A percentile compares a stretch with the other conserved stretches of the same genome.
Evolutionary conservation across 2,113 vertebrate genomes (phyloP).

Genomic region (Macquaria australasica): DNA sequence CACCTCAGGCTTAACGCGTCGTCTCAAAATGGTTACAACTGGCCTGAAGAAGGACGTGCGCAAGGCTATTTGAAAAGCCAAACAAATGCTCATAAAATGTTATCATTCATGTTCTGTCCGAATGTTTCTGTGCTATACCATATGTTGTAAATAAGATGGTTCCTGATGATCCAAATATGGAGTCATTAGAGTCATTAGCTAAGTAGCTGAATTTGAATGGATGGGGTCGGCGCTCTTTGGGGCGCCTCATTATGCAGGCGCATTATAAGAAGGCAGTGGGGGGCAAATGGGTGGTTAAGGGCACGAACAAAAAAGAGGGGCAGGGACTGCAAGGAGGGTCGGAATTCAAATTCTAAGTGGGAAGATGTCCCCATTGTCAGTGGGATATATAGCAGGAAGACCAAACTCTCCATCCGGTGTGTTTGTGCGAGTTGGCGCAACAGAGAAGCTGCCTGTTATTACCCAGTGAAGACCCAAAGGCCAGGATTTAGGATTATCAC

Average conservation of each 20-base stretch:
- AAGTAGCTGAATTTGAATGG: slow-evolving; percentile 81
- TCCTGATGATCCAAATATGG: slow-evolving; percentile 72
- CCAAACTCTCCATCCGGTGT: background rate
- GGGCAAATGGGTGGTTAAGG: slow-evolving; percentile 75
- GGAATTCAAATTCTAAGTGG: slow-evolving; percentile 79
- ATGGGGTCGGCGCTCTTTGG: slow-evolving; percentile 61
- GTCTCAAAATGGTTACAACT: background rate
- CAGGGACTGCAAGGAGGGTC: slow-evolving; percentile 67
- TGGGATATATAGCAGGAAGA: slow-evolving; percentile 59
- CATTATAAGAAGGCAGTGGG: slow-evolving; percentile 76
- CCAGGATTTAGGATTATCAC: slow-evolving; percentile 8
- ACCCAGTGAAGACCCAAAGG: background rate
- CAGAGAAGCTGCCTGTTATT: slow-evolving; percentile 7
- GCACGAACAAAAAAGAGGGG: slow-evolving; percentile 79
- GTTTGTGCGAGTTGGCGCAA: slow-evolving; percentile 21
- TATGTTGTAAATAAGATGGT: slow-evolving; percentile 67
- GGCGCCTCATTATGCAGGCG: slow-evolving; percentile 85
- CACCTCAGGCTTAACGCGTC: background rate
- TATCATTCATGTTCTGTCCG: background rate
- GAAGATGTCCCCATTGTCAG: slow-evolving; percentile 72
- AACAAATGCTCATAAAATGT: slow-evolving; percentile 29
- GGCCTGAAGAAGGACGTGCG: background rate
- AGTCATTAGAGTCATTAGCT: slow-evolving; percentile 85
- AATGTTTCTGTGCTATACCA: slow-evolving; percentile 10
- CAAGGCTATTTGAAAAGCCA: background rate